phyloP scores from a whole-genome alignment of 2,888 invertebrate species.

The Megastigmus dorsalis region DNA sequence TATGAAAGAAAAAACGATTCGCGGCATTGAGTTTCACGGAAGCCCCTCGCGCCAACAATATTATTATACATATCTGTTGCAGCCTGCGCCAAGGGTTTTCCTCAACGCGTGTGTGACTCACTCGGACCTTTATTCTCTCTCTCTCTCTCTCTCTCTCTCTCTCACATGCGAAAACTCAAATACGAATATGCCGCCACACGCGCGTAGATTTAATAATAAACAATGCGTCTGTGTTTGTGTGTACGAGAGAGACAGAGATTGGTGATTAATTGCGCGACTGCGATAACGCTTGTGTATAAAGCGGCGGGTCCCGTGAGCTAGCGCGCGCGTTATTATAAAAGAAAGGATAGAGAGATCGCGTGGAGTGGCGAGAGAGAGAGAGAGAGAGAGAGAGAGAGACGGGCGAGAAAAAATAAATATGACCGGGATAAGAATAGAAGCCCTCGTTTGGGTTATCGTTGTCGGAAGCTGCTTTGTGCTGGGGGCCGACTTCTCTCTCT shows the following conservation, averaged over 20 bases:
- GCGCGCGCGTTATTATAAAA: too few species aligned
- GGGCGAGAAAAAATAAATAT: slow-evolving; percentile 34
- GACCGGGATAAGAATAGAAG: slow-evolving; percentile 50
- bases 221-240: slow-evolving; percentile 8
- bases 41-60: neutral
- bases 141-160: too few species aligned
- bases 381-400: slow-evolving; percentile 9
- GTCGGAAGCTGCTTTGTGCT: slow-evolving; percentile 49
- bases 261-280: slow-evolving; percentile 42
- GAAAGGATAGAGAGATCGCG: slow-evolving; percentile 34
- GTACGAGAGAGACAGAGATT: neutral
- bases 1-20: neutral
- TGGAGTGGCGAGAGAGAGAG: neutral
- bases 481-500: neutral
- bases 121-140: too few species aligned
- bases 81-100: neutral
- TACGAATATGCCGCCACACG: too few species aligned
- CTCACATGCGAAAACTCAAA: too few species aligned
- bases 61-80: neutral
- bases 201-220: slow-evolving; percentile 30
- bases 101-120: too few species aligned
- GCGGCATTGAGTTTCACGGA: neutral
- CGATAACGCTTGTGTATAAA: too few species aligned
- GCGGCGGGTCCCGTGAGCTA: too few species aligned
- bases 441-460: slow-evolving; percentile 51